These are phyloP conservation scores for Athalia cordata DNA, from an alignment of 2,888 invertebrate genomes.

Conservation along the genomic window DNA sequence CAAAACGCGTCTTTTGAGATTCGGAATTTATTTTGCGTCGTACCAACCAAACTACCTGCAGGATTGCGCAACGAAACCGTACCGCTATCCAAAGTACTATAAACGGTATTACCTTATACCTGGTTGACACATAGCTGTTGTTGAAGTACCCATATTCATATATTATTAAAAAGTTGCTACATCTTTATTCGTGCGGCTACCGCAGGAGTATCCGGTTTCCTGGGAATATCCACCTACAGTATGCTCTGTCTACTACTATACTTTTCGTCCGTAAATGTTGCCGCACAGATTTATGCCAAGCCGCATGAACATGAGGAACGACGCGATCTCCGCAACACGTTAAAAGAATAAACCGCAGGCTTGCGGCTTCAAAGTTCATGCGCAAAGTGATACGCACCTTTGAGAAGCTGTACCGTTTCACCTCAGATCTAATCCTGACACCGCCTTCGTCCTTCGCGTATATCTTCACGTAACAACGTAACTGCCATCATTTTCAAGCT, in stretches of 20 bases:
- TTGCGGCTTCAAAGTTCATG: not conserved
- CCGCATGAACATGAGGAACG: not conserved
- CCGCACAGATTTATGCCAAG: not conserved
- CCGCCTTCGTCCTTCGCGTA: slow-evolving; percentile 27
- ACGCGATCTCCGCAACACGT: not conserved
- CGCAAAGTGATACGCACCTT: slow-evolving; percentile 1
- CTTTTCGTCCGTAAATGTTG: too few species aligned
- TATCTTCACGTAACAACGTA: slow-evolving; percentile 42
- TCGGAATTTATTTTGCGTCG: slow-evolving; percentile 15
- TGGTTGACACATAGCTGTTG: slow-evolving; percentile 19
- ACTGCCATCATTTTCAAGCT: slow-evolving; percentile 43
- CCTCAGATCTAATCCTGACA: slow-evolving; percentile 27
- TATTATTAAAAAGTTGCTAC: slow-evolving; percentile 25
- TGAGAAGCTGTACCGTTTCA: slow-evolving; percentile 17
- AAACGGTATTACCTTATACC: slow-evolving; percentile 16
- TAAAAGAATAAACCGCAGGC: slow-evolving; percentile 24
- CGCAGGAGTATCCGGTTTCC: not conserved
- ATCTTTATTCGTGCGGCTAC: slow-evolving; percentile 28
- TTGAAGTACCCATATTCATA: slow-evolving; percentile 24
- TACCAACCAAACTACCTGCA: not conserved
- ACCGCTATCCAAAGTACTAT: not conserved
- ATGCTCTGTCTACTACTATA: too few species aligned
- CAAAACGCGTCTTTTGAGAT: not conserved
- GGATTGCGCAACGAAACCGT: not conserved
- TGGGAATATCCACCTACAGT: not conserved